Evolutionary conservation across 2,797 vertebrate species (phyloP).

Genomic region (Diglossa cyanea): DNA sequence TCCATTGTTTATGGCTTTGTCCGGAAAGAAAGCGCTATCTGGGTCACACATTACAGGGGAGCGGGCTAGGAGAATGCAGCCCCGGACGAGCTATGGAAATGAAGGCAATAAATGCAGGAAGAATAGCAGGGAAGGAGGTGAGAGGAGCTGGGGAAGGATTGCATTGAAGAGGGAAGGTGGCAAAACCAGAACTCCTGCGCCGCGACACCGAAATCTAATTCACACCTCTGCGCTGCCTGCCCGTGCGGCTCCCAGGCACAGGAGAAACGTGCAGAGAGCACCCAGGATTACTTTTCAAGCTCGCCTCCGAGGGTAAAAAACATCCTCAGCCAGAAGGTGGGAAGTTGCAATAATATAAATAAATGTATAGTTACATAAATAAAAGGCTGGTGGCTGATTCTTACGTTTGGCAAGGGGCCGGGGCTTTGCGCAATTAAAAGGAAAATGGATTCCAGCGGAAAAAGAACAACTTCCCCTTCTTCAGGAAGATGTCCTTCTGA

Average conservation of each 20-base stretch:
- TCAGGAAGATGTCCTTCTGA: not conserved
- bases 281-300: not conserved
- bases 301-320: not conserved
- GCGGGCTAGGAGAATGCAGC: not conserved
- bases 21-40: conserved; percentile 40
- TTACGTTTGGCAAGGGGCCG: not conserved
- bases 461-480: not conserved
- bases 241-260: not conserved
- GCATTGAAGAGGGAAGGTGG: not conserved
- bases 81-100: not conserved
- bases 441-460: not conserved
- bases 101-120: conserved; percentile 40
- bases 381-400: not conserved
- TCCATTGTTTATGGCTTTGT: conserved; percentile 34
- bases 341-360: not conserved
- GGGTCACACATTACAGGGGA: conserved; percentile 45
- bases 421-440: not conserved
- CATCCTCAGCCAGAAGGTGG: not conserved
- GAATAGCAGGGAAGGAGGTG: conserved; percentile 31
- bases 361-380: not conserved
- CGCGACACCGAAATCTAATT: conserved; percentile 16
- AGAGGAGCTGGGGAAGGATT: conserved; percentile 1
- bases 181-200: not conserved
- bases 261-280: not conserved
- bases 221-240: not conserved